A percentile compares a stretch with the other conserved stretches of the same genome.
Evolutionary conservation across 2,797 vertebrate species (phyloP).

Genomic region (Meriones psammophilus): DNA sequence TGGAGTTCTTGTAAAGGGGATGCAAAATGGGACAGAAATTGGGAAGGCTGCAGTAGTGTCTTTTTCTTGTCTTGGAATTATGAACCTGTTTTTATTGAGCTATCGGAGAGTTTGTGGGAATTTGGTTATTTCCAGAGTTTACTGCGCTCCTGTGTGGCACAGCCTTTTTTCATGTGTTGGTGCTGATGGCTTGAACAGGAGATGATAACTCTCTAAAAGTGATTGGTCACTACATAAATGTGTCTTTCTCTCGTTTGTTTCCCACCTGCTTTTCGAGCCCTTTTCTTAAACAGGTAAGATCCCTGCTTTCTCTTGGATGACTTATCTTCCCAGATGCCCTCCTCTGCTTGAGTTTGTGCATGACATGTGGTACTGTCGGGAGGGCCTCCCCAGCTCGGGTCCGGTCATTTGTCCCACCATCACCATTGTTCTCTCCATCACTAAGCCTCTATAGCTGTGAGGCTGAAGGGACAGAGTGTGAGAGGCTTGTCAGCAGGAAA

Average conservation of each 20-base stretch:
- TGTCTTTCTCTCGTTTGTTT: slow-evolving; percentile 88
- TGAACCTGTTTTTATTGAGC: background rate
- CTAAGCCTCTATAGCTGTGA: background rate
- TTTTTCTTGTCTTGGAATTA: background rate
- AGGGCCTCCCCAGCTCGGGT: background rate
- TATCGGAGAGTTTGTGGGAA: background rate
- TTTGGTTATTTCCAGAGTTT: background rate
- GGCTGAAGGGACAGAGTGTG: background rate
- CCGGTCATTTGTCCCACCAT: background rate
- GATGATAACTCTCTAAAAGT: slow-evolving; percentile 1
- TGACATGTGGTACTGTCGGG: slow-evolving; percentile 49
- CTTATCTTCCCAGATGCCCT: background rate
- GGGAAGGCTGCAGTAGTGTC: background rate
- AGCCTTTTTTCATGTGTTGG: fast-evolving
- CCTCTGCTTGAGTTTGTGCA: slow-evolving; percentile 65
- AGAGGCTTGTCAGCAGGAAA: background rate
- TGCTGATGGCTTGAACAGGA: slow-evolving; percentile 14
- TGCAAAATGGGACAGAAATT: background rate
- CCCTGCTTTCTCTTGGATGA: slow-evolving; percentile 26
- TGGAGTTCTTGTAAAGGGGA: background rate
- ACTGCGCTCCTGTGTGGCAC: fast-evolving
- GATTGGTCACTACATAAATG: slow-evolving; percentile 70
- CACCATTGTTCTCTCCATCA: background rate
- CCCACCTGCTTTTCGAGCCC: slow-evolving; percentile 91
- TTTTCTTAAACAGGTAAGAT: slow-evolving; percentile 93